These are phyloP conservation scores for Tenthredo amoena DNA, from an alignment of 2,888 invertebrate species.

Conservation along the genomic window DNA sequence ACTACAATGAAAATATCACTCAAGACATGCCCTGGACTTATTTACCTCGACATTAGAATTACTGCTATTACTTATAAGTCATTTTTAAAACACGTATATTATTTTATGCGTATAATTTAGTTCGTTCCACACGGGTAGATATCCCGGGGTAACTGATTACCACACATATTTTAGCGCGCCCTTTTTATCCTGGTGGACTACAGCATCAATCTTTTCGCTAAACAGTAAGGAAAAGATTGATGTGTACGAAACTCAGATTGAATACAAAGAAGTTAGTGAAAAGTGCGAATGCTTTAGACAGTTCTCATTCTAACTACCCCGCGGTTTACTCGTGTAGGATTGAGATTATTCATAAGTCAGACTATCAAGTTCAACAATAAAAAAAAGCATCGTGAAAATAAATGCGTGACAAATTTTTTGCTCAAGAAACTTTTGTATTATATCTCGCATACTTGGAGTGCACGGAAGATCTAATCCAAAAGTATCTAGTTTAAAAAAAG, in stretches of 20 bases:
- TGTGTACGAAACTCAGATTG: background rate
- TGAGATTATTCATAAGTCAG: background rate
- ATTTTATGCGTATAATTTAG: background rate
- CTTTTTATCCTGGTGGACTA: background rate
- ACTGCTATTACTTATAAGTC: background rate
- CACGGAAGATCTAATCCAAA: background rate
- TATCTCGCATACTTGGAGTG: background rate
- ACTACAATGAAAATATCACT: constrained; percentile 32
- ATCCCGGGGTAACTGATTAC: background rate
- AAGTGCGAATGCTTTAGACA: background rate
- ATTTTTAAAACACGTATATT: constrained; percentile 8
- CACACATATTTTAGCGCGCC: background rate
- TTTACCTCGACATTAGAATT: constrained; percentile 25
- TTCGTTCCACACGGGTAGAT: background rate
- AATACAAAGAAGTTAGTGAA: constrained; percentile 2
- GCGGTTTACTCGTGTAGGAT: background rate
- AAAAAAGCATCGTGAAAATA: background rate
- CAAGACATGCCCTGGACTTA: constrained; percentile 39
- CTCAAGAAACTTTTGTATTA: constrained; percentile 16
- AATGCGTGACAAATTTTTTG: background rate
- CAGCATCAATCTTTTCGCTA: background rate
- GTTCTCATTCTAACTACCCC: background rate
- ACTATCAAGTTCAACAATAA: background rate
- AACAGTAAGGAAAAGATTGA: background rate
- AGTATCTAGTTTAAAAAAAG: background rate